phyloP scores from a whole-genome alignment of 2,888 invertebrate species.

The Nephrotoma appendiculata region DNA sequence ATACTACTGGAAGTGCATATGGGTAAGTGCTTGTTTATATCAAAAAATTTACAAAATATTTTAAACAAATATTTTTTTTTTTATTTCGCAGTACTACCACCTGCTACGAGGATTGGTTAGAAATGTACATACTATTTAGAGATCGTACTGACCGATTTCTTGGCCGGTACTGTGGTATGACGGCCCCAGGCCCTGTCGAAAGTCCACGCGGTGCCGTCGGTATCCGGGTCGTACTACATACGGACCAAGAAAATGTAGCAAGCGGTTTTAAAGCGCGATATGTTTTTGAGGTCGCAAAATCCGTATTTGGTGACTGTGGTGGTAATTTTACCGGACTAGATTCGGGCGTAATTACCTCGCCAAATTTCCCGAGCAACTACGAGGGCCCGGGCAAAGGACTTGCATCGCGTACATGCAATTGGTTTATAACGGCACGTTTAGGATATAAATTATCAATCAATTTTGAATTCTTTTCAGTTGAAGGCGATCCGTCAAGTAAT shows the following conservation, averaged over 20 bases:
- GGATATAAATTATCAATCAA: conserved; percentile 80
- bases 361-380: conserved; percentile 83
- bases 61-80: background rate
- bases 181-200: conserved; percentile 89
- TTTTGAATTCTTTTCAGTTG: conserved; percentile 83
- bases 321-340: conserved; percentile 75
- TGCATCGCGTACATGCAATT: conserved; percentile 86
- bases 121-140: conserved; percentile 79
- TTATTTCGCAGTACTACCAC: conserved; percentile 42
- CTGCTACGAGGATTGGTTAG: conserved; percentile 88
- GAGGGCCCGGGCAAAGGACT: conserved; percentile 63
- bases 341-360: conserved; percentile 73
- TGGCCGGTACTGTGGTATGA: conserved; percentile 81
- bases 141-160: conserved; percentile 71
- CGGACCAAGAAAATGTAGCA: conserved; percentile 73
- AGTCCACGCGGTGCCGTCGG: conserved; percentile 80
- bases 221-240: conserved; percentile 75
- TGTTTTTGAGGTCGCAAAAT: conserved; percentile 78
- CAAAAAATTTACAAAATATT: background rate
- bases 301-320: conserved; percentile 86
- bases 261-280: conserved; percentile 95
- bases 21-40: conserved; percentile 37
- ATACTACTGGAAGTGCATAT: conserved; percentile 59
- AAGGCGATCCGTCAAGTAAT: conserved; percentile 78
- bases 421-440: conserved; percentile 82